Percentiles rank a stretch among this genome's conserved stretches.
Evolutionary conservation across 2,113 vertebrate species (phyloP).

Genomic region (Okapia johnstoni): DNA sequence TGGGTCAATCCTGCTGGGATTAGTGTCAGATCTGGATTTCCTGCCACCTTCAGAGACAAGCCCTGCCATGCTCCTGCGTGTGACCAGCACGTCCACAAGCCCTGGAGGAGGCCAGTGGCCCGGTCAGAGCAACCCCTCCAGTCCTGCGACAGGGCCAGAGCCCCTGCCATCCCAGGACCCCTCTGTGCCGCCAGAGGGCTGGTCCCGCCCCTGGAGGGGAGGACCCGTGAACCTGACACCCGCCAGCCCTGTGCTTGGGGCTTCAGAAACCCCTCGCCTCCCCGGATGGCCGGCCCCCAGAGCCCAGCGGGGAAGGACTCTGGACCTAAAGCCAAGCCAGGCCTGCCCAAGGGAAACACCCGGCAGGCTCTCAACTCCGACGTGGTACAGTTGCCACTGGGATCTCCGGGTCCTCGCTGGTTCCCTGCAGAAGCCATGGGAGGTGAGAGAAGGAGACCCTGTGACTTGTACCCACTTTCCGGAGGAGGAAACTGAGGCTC

Average conservation of each 20-base stretch:
- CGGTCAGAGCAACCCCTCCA: fast-evolving
- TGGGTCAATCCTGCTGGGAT: not conserved
- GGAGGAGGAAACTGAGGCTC: not conserved
- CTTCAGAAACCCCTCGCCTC: not conserved
- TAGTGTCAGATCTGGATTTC: not conserved
- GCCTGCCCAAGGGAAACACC: not conserved
- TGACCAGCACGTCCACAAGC: not conserved
- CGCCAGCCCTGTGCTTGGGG: not conserved
- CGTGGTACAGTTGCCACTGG: fast-evolving
- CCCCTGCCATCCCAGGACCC: not conserved
- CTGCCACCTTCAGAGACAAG: not conserved
- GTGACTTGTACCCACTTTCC: too few relatives aligned
- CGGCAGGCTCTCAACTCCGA: fast-evolving
- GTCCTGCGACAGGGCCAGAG: not conserved
- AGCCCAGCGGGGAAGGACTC: not conserved
- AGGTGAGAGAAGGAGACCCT: not conserved
- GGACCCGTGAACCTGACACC: fast-evolving
- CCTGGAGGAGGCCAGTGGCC: not conserved
- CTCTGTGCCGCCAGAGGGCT: fast-evolving
- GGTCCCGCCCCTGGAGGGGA: fast-evolving
- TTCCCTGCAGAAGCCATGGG: not conserved
- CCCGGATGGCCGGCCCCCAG: fast-evolving
- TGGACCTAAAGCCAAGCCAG: not conserved
- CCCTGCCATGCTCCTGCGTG: fast-evolving
- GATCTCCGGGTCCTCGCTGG: not conserved